These are phyloP conservation scores for Cylas formicarius DNA, from an alignment of 1,140 invertebrate species.

Conservation along the genomic window DNA sequence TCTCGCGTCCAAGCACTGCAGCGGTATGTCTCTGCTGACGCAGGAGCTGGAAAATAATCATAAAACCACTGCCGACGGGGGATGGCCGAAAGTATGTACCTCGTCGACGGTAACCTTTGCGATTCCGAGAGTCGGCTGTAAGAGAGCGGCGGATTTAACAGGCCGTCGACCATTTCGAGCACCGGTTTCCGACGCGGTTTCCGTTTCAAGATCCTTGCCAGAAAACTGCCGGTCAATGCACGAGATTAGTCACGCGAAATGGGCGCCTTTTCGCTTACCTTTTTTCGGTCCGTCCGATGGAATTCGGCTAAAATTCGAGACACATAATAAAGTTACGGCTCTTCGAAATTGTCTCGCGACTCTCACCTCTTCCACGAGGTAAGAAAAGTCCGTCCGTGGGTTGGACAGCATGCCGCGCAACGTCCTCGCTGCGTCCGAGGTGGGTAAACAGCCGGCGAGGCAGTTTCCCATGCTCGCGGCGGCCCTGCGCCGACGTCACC, in stretches of 20 bases:
- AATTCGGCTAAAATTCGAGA: slow-evolving; percentile 12
- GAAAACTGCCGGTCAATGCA: slow-evolving; percentile 26
- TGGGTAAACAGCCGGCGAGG: slow-evolving; percentile 45
- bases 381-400: slow-evolving; percentile 32
- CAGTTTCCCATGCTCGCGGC: slow-evolving; percentile 46
- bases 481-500: slow-evolving; percentile 36
- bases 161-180: slow-evolving; percentile 45
- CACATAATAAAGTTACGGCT: background rate
- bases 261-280: slow-evolving; percentile 4
- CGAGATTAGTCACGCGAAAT: slow-evolving; percentile 13
- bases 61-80: slow-evolving; percentile 5
- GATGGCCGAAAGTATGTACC: slow-evolving; percentile 25
- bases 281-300: slow-evolving; percentile 2
- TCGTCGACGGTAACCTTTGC: slow-evolving; percentile 33
- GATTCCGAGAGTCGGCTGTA: slow-evolving; percentile 44
- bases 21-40: slow-evolving; percentile 41
- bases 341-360: background rate
- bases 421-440: slow-evolving; percentile 19
- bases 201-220: slow-evolving; percentile 29
- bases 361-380: slow-evolving; percentile 36
- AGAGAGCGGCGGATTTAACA: slow-evolving; percentile 41
- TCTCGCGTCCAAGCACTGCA: slow-evolving; percentile 47
- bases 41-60: slow-evolving; percentile 35
- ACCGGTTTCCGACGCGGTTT: slow-evolving; percentile 35
- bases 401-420: slow-evolving; percentile 24